Base-by-base conservation (phyloP, 2,888 invertebrate genomes). In the Crossocerus cetratus region DNA sequence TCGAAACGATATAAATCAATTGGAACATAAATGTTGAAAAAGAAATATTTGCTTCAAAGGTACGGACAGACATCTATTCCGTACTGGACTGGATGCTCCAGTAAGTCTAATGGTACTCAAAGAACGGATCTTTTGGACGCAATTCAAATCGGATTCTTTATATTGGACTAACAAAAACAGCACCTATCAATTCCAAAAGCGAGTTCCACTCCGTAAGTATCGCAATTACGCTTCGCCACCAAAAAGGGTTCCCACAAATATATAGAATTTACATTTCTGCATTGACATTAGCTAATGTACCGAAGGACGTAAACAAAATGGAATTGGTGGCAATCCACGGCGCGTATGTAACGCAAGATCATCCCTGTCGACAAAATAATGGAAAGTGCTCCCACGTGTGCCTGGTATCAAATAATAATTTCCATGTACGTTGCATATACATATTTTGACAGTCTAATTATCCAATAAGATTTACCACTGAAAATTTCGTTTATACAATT, bases 361-460 rank as follows among this genome's bases (percentile, higher is more conserved):
- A 94, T 88, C 91, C 92, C 0, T 96, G 96, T 83, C 91, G 91
- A 32, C 82, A 83, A 8, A 90, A 91, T 42, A 93, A 93, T 73
- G 94, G 93, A 49, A 93, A 93, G 0, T 97, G 97, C 84, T 94
- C 94, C 2, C 94, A 96, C 86, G 89, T 96, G 11, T 97, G 97
- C 84, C 92, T 95, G 2, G 92, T 93, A 68, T 86, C 78, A 45
- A 73, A 74, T 43, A 16, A 58, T n/a, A 45, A 20, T 2, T 60
- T 72, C 3, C 79, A 76, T 23, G 80, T 82, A 80, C 77, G 81
- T 77, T 59, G 69, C n/a, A 21, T 21, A 42, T 2, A 18, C 4
- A 42, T 2, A 18, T 3, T n/a, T 20, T 2, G 2, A 53, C 23
- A 44, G 16, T 43, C 16, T 18, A n/a, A 3, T 16, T 44, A 3